Evolutionary conservation across 2,113 vertebrate genomes (phyloP).

Genomic region (Aspidoscelis tigris): DNA sequence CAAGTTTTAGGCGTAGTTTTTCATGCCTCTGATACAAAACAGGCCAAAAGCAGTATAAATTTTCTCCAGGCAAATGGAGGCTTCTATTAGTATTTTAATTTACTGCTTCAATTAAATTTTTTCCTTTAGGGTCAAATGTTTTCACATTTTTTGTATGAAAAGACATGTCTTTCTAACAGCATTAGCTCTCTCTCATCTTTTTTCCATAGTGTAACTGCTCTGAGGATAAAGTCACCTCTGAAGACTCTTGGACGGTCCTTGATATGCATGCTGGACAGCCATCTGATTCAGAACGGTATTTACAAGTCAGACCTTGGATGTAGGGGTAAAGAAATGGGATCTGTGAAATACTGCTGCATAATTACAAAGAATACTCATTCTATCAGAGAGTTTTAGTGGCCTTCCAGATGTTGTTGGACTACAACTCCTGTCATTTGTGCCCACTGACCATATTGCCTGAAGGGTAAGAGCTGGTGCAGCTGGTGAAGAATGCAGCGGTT

Average conservation of each 20-base stretch:
- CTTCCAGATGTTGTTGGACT: too few species aligned
- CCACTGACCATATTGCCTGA: too few species aligned
- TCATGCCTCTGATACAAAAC: too few species aligned
- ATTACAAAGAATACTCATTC: background rate
- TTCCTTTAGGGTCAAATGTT: background rate
- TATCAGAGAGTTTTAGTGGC: too few species aligned
- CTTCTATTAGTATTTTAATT: too few species aligned
- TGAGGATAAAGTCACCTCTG: conserved; percentile 28
- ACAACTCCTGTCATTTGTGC: too few species aligned
- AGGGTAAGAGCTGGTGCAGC: too few species aligned
- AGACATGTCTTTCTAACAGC: background rate
- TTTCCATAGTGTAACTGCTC: conserved; percentile 55
- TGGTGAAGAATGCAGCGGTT: too few species aligned
- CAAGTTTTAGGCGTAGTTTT: too few species aligned
- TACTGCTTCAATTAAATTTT: too few species aligned
- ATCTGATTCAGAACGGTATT: conserved; percentile 75
- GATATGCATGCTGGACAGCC: conserved; percentile 24
- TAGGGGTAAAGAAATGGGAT: background rate
- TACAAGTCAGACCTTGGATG: background rate
- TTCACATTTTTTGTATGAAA: background rate
- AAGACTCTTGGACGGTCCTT: conserved; percentile 17
- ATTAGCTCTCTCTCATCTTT: background rate
- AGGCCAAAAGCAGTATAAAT: too few species aligned
- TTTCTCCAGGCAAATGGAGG: too few species aligned
- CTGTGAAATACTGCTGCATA: background rate